phyloP scores from a whole-genome alignment of 2,888 invertebrate genomes.

The Tinea semifulvella region DNA sequence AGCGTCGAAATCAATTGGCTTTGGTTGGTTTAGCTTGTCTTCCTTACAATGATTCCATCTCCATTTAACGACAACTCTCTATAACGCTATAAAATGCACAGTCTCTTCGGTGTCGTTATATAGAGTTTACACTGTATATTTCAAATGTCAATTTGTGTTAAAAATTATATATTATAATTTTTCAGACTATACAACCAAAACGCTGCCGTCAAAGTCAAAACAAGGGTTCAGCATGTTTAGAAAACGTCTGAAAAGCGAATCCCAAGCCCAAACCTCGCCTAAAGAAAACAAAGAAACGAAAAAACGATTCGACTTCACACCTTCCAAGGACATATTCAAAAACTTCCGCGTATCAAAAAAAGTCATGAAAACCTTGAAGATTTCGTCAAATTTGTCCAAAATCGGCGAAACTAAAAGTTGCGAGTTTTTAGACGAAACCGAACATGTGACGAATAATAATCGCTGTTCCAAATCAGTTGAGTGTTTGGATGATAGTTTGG shows the following conservation, averaged over 20 bases:
- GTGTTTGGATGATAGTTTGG: conserved; percentile 45
- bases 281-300: conserved; percentile 46
- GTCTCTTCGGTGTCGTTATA: too few relatives aligned
- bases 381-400: conserved; percentile 33
- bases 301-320: conserved; percentile 59
- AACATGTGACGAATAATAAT: conserved; percentile 28
- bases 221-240: conserved; percentile 44
- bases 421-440: conserved; percentile 45
- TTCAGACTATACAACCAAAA: conserved; percentile 22
- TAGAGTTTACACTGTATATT: too few relatives aligned
- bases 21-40: too few relatives aligned
- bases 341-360: conserved; percentile 50
- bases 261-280: conserved; percentile 40
- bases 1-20: too few relatives aligned
- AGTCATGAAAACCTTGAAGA: conserved; percentile 43
- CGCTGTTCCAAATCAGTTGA: conserved; percentile 55
- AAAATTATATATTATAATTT: too few relatives aligned
- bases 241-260: conserved; percentile 61
- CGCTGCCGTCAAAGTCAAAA: conserved; percentile 30
- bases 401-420: conserved; percentile 52
- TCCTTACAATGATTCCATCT: too few relatives aligned
- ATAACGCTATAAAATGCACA: too few relatives aligned
- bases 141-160: conserved; percentile 16
- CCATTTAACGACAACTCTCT: too few relatives aligned
- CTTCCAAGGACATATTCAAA: conserved; percentile 53